Base-by-base conservation (phyloP, 2,797 vertebrate species). In the Gambusia yucatana region DNA sequence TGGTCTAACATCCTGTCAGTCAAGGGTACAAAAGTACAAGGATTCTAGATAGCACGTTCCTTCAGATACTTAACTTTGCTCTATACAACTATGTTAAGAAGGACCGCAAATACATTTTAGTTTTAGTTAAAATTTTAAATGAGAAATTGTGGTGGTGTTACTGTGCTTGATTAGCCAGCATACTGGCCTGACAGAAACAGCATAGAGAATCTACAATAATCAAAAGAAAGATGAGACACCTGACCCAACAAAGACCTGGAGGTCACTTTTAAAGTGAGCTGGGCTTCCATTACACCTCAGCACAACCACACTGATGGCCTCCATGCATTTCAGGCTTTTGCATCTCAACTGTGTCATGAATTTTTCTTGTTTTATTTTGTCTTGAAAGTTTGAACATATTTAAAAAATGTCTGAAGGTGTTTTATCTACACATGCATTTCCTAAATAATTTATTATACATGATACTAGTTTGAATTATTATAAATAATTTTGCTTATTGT, bases 1-100 rank as follows among this genome's bases (percentile, higher is more conserved):
- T 69, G 46, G 41, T 76, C 67, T 48, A 50, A 36, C n/a, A 22
- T 76, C 13, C 47, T 67, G 46, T 76, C 33, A 67, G 28, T 30
- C 1, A 20, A 36, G 30, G 8, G 30, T 9, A 30, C 14, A 30
- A 14, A n/a, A 30, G 4, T 28, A 65, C 61, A 3, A 11, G 63
- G 63, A 25, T 41, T 67, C 63, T 25, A 25, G 20, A 16, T 28
- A 47, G 6, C 43, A 30, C 16, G 7, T 48, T 47, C 6, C 44
- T 48, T 47, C 61, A 36, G 11, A 36, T 28, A 33, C 39, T 22
- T 22, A 44, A 16, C 59, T 30, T n/a, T 70, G 4, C n/a, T 70
- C 8, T 70, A 13, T 46, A 4, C n/a, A 46, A 6, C 46, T 28
- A 44, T 28, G 28, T 9, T 3, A 28, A 71, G 10, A 69, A 41